phyloP scores from a whole-genome alignment of 2,888 invertebrate genomes.

The Drosophila mimetica region DNA sequence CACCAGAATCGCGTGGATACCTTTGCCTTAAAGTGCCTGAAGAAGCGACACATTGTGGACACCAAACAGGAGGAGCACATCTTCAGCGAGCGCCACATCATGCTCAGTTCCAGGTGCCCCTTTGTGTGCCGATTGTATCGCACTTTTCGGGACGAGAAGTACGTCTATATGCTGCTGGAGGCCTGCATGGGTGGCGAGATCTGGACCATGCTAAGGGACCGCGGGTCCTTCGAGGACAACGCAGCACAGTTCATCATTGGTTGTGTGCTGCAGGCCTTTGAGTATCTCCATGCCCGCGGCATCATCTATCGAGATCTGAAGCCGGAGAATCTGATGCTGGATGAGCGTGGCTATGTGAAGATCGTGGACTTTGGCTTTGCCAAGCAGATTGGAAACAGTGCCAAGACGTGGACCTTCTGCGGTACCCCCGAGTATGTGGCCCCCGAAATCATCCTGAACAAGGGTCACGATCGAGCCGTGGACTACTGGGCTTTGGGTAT shows the following conservation, averaged over 20 bases:
- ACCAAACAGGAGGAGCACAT: slow-evolving; percentile 96
- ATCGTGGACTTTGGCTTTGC: slow-evolving; percentile 98
- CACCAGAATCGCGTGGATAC: slow-evolving; percentile 85
- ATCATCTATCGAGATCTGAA: slow-evolving; percentile 96
- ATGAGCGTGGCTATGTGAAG: slow-evolving; percentile 93
- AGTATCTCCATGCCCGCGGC: slow-evolving; percentile 93
- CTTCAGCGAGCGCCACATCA: slow-evolving; percentile 93
- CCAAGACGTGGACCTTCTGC: slow-evolving; percentile 97
- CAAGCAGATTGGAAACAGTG: slow-evolving; percentile 91
- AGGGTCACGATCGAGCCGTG: slow-evolving; percentile 91
- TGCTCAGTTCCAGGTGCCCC: slow-evolving; percentile 87
- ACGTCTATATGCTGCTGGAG: slow-evolving; percentile 97
- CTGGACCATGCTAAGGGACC: slow-evolving; percentile 95
- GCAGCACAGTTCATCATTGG: slow-evolving; percentile 95
- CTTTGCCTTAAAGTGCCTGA: slow-evolving; percentile 94
- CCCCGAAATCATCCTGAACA: slow-evolving; percentile 95
- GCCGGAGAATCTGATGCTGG: slow-evolving; percentile 96
- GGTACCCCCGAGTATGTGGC: slow-evolving; percentile 97
- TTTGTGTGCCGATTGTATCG: slow-evolving; percentile 89
- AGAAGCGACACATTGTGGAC: slow-evolving; percentile 94
- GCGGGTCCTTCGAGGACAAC: slow-evolving; percentile 92
- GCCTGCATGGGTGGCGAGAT: slow-evolving; percentile 97
- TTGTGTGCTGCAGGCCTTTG: slow-evolving; percentile 96
- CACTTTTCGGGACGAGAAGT: slow-evolving; percentile 95
- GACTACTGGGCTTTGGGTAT: slow-evolving; percentile 98